Base-by-base conservation (phyloP, 2,797 vertebrate species). In the Brachymystax lenok region DNA sequence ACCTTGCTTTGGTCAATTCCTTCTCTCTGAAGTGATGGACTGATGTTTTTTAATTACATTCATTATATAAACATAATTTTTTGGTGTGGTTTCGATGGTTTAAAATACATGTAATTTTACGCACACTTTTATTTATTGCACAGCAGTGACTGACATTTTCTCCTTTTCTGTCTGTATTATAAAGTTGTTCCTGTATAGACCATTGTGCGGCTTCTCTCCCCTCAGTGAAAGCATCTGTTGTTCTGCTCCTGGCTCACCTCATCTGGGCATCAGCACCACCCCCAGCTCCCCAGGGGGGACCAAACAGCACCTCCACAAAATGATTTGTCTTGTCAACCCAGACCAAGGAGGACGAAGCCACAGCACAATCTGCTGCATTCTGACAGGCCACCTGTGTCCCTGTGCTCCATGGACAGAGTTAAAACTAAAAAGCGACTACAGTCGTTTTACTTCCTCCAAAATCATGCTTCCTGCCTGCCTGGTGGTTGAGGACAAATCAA, bases 341-440 rank as follows among this genome's bases (percentile, higher is more conserved):
- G 2, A 75, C 16, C 33, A 63, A 63, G 82, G 77, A 87, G 73
- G 74, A 87, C 78, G 79, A 83, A 46, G 40, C 40, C 82, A 82
- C 82, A 7, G 70, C 78, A 82, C 92, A 89, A 88, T 90, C 84
- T 88, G 82, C 76, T 82, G 85, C 85, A 71, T 81, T 88, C 85
- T 90, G 88, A 91, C 80, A 82, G 81, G 77, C 82, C 88, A 89
- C 86, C 87, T 88, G 88, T 87, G 87, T 81, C 84, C 81, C 68
- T n/a, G 59, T 24, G 21, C 59, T 24, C 10, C 12, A 68, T 35
- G 59, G 76, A 64, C 27, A 70, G 71, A 83, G 79, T 82, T 85
- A 75, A 85, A 84, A 24, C 59, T 63, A 24, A 63, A 61, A 61
- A n/a, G 35, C 50, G 66, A 79, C 74, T 80, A 64, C 46, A 78